Base-by-base conservation (phyloP, 2,113 vertebrate species). In the Prolemur simus region DNA sequence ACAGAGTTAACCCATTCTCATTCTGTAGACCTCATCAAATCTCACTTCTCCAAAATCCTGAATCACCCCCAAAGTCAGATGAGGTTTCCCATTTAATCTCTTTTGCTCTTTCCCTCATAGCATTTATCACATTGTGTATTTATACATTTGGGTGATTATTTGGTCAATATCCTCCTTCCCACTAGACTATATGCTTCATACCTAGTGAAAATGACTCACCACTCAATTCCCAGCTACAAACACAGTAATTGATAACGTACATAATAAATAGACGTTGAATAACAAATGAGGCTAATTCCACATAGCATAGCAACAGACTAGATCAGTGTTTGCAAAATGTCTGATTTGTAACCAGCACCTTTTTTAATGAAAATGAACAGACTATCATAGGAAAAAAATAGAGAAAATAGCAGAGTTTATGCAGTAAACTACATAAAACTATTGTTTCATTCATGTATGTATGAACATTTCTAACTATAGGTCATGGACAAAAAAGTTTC, bases 1-100 rank as follows among this genome's bases (percentile, higher is more conserved):
- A 68, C 37, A 32, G 69, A 73, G 47, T 91, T 85, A 92, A 90
- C 23, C 54, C 52, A 25, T 71, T 76, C 84, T 87, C 58, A 76
- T 87, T 90, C 64, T 94, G 91, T 60, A 94, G 91, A 76, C 80
- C 68, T 90, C 89, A 95, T 39, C 80, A 96, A 94, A 91, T 39
- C 25, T 87, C 85, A 87, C 91, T 78, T 94, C 77, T 88, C 69
- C 47, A 21, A 96, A 97, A 87, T 77, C 88, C 85, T 86, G 54
- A 96, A 52, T 89, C 95, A 82, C 58, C 18, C 88, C 90, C n/a
- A 15, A 74, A 58, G 71, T 96, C 96, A 97, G 73, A 80, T 9
- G 86, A 96, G 52, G 3, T 47, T 88, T 54, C 49, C 12, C 34
- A 34, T 68, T 92, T 78, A 58, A 78, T 71, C 54, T 60, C 82